Conservation (phyloP, 2,888 invertebrate species). For the Seira musarum region DNA sequence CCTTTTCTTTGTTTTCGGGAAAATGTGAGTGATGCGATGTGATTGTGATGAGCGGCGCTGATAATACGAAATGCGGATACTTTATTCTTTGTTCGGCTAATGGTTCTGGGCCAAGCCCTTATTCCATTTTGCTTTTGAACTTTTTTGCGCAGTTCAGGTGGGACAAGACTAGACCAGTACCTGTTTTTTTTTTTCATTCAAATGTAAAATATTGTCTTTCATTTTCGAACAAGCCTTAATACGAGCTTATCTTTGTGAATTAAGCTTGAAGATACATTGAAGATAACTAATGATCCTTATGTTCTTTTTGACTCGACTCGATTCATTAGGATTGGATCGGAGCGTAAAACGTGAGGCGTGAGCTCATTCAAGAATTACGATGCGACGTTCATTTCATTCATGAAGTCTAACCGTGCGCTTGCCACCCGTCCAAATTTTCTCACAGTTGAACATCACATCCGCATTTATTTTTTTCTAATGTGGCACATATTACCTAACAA, state of each 20-base stretch:
- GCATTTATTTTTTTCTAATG: too few species aligned
- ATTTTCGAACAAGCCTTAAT: neutral
- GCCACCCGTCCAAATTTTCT: slow-evolving; percentile 40
- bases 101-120: slow-evolving; percentile 27
- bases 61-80: slow-evolving; percentile 11
- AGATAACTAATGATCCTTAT: slow-evolving; percentile 32
- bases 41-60: neutral
- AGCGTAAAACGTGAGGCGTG: slow-evolving; percentile 28
- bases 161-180: neutral
- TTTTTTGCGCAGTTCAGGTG: too few species aligned
- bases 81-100: slow-evolving; percentile 8
- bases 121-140: too few species aligned
- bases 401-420: slow-evolving; percentile 29
- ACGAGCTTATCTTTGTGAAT: neutral
- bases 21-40: slow-evolving; percentile 8
- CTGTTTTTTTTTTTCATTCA: slow-evolving; percentile 17
- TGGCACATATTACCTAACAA: too few species aligned
- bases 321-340: slow-evolving; percentile 20
- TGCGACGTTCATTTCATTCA: slow-evolving; percentile 46
- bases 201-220: slow-evolving; percentile 16
- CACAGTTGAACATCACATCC: slow-evolving; percentile 30
- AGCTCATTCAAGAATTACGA: slow-evolving; percentile 61
- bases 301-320: too few species aligned
- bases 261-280: slow-evolving; percentile 14
- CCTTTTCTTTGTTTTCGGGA: slow-evolving; percentile 36